These are phyloP conservation scores for Ichneumoninae sp. DNA, from an alignment of 2,888 invertebrate species.

Conservation along the genomic window DNA sequence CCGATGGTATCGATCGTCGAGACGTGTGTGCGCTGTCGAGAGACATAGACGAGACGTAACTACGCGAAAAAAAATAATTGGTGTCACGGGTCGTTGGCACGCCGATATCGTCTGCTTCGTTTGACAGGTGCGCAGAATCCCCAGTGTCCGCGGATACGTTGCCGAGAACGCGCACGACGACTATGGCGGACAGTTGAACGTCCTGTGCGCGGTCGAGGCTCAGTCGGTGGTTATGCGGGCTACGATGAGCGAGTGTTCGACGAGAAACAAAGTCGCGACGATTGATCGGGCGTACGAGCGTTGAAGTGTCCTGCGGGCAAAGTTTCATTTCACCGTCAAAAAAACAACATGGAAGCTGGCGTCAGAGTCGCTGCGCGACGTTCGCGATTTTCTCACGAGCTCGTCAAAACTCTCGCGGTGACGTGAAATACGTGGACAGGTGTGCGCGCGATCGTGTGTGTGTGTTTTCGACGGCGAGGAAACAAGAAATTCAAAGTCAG, in stretches of 20 bases:
- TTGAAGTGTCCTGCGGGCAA: slow-evolving; percentile 21
- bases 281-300: neutral
- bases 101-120: slow-evolving; percentile 58
- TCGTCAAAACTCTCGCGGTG: slow-evolving; percentile 31
- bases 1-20: slow-evolving; percentile 16
- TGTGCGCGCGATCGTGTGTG: slow-evolving; percentile 53
- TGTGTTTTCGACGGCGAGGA: slow-evolving; percentile 69
- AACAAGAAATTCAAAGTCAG: slow-evolving; percentile 66
- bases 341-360: slow-evolving; percentile 76
- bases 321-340: slow-evolving; percentile 22
- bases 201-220: slow-evolving; percentile 11
- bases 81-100: slow-evolving; percentile 30
- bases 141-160: slow-evolving; percentile 1
- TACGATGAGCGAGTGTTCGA: slow-evolving; percentile 56
- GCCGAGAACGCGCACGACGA: slow-evolving; percentile 5
- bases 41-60: neutral
- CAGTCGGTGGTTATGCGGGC: slow-evolving; percentile 60
- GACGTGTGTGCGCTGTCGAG: neutral
- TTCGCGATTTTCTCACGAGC: slow-evolving; percentile 48
- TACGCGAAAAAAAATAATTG: slow-evolving; percentile 4
- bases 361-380: slow-evolving; percentile 71
- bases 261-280: neutral
- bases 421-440: slow-evolving; percentile 25
- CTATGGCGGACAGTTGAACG: slow-evolving; percentile 40
- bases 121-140: slow-evolving; percentile 70